Evolutionary conservation across 2,888 invertebrate genomes (phyloP).

Genomic region (Polymixis flavicincta): DNA sequence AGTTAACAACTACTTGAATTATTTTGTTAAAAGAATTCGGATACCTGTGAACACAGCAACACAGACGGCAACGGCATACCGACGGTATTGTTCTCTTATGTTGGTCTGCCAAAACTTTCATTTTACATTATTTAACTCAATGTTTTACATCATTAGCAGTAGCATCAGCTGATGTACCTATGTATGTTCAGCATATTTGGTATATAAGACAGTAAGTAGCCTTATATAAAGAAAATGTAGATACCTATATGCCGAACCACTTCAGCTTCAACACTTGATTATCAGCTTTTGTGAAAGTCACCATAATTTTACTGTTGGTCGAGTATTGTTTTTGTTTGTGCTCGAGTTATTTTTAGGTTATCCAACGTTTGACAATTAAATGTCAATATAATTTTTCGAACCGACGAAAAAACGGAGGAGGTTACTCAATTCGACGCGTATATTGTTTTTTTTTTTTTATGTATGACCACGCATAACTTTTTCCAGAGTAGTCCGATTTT

Average conservation of each 20-base stretch:
- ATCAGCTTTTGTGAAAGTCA: neutral
- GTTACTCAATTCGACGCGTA: no score
- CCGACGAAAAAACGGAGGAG: no score
- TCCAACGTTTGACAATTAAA: slow-evolving; percentile 14
- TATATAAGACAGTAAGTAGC: neutral
- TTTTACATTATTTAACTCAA: slow-evolving; percentile 9
- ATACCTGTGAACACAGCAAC: neutral
- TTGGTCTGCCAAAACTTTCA: neutral
- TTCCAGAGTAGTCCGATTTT: no score
- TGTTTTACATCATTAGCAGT: slow-evolving; percentile 1
- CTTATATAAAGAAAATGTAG: neutral
- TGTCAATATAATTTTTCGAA: neutral
- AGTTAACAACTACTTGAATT: neutral
- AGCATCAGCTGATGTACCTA: neutral
- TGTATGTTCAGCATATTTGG: neutral
- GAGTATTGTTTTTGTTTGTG: neutral
- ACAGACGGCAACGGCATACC: neutral
- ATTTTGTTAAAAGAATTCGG: neutral
- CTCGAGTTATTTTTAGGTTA: slow-evolving; percentile 1
- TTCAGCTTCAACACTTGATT: neutral
- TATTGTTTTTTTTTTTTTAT: no score
- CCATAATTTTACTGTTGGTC: slow-evolving; percentile 3
- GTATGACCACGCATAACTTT: no score
- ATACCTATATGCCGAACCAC: neutral
- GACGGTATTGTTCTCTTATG: neutral